Base-by-base conservation (phyloP, 2,888 invertebrate species). In the Cylindroiulus punctatus region DNA sequence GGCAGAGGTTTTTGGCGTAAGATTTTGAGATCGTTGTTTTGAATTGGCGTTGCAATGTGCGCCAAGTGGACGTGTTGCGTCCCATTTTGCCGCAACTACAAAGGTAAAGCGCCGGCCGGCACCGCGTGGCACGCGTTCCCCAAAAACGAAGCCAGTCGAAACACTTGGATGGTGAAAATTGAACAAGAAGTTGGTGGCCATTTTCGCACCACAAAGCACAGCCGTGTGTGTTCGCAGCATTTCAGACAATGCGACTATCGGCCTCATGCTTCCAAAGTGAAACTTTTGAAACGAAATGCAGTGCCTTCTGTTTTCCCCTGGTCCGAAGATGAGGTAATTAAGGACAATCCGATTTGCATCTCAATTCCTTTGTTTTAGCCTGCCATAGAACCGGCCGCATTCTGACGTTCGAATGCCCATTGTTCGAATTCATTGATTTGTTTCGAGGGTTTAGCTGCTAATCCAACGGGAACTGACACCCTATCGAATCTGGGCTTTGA, bases 31-130 rank as follows among this genome's bases (percentile, higher is more conserved):
- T 44, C 40, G 42, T 44, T 83, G 83, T 40, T 40, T 40, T 83
- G 83, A 44, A 40, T 83, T 44, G 26, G 40, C 42, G 83, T 83
- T 83, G 83, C 40, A 22, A 83, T 44, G 42, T 83, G 44, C 44
- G 84, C 84, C 44, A 84, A 84, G 47, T 84, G 84, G 84, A 84
- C 84, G 44, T 84, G 84, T 84, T 84, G 84, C 47, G 52, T 84
- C 52, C 84, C 84, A 36, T 47, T 44, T 84, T 84, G 84, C 47
- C 44, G 84, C 44, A 84, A 84, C 47, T 84, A 84, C 52, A 84
- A 84, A 84, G 84, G 84, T 44, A 44, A 52, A 52, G 84, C 84
- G 52, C 84, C 84, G 47, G 47, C 52, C 26, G 84, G 84, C 32
- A 84, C 84, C 32, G 44, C 84, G 47, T 84, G 84, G 84, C 84